phyloP scores from a whole-genome alignment of 2,113 vertebrate genomes.

The Stercorarius parasiticus region DNA sequence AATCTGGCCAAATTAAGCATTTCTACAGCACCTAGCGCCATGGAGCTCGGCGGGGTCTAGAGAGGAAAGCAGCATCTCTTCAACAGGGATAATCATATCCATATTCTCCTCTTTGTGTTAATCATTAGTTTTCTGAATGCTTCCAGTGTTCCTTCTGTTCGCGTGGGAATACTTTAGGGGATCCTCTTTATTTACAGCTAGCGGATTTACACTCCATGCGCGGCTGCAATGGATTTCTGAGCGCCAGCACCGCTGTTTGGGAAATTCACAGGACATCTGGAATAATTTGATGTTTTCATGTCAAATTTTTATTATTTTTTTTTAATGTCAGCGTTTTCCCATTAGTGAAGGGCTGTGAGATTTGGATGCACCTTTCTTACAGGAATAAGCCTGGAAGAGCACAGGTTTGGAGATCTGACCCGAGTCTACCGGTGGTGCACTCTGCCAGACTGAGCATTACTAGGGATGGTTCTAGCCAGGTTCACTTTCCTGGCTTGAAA shows the following conservation, averaged over 20 bases:
- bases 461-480: neutral
- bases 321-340: neutral
- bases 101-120: neutral
- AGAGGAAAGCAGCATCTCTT: neutral
- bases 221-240: neutral
- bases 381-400: neutral
- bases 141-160: slow-evolving; percentile 47
- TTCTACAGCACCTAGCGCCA: neutral
- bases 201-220: neutral
- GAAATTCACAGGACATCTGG: slow-evolving; percentile 39
- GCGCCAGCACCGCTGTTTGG: neutral
- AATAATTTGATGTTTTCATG: slow-evolving; percentile 23
- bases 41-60: neutral
- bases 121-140: slow-evolving; percentile 33
- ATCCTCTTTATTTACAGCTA: slow-evolving; percentile 38
- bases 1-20: neutral
- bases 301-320: neutral
- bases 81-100: slow-evolving; percentile 18
- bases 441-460: neutral
- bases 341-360: neutral
- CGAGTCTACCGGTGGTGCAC: fast-evolving
- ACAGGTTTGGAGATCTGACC: neutral
- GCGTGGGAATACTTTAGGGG: slow-evolving; percentile 31
- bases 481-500: neutral
- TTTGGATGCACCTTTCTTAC: neutral